Base-by-base conservation (phyloP, 1,140 invertebrate species). In the Aphaenogaster floridana region DNA sequence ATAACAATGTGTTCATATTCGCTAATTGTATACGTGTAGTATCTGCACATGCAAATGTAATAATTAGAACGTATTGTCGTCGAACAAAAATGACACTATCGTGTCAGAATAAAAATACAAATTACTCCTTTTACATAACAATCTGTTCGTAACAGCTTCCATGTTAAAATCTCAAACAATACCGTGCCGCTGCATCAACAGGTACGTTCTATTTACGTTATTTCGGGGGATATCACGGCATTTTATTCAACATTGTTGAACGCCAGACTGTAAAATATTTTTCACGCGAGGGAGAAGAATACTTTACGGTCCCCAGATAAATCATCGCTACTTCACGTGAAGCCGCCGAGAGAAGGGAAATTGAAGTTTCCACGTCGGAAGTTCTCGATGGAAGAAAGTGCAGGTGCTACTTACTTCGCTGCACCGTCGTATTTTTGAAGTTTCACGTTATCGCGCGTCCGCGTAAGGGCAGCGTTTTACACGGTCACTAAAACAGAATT, bases 341-440 rank as follows among this genome's bases (percentile, higher is more conserved):
- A 68, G 8, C 7, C 17, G 7, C 13, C 13, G n/a, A 45, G 57
- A 72, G 66, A 39, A 39, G 42, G 42, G 42, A 64, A 78, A 45
- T 63, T 78, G 28, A 78, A 78, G 76, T 78, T 78, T 78, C 76
- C 21, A 63, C 34, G 28, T n/a, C 61, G 63, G 34, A 52, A 68
- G 7, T 80, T 80, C n/a, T 39, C 34, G 13, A n/a, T 48, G 7
- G 42, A 39, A 52, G 34, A 80, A 68, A 17, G 9, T 54, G 34
- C n/a, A 68, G 34, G 7, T 69, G 78, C 15, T 48, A 21, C 13
- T 68, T 48, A 36, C 34, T 66, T 68, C n/a, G 36, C 3, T 21
- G 45, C 45, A 28, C 13, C 17, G 8, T 52, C 61, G 6, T 80
- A 50, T 52, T 66, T 79, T 50, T 64, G 9, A 66, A 79, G 42